A percentile compares a stretch with the other conserved stretches of the same genome.
These are phyloP conservation scores for Rhynchonycteris naso DNA, from an alignment of 2,797 vertebrate genomes.

Conservation along the genomic window DNA sequence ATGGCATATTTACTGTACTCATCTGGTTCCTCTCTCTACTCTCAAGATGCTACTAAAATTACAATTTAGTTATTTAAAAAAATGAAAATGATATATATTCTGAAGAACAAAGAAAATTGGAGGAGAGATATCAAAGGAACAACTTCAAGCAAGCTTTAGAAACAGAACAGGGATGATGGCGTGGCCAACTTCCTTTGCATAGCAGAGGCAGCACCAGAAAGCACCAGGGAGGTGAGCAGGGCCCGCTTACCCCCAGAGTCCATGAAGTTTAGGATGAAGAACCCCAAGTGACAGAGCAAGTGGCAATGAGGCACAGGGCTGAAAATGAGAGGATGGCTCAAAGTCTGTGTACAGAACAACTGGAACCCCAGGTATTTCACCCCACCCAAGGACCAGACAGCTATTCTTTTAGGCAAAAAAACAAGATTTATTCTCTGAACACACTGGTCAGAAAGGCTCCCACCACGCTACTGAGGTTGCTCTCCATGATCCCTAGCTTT, in stretches of 20 bases:
- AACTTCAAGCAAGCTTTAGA: slow-evolving; percentile 3
- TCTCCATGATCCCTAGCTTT: too few relatives aligned
- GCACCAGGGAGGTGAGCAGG: neutral
- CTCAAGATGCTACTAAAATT: slow-evolving; percentile 3
- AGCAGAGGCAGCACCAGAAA: neutral
- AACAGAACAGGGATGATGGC: neutral
- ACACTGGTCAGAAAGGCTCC: neutral
- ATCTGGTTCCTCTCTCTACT: neutral
- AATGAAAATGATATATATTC: neutral
- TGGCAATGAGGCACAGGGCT: neutral
- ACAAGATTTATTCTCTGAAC: neutral
- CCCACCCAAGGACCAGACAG: neutral
- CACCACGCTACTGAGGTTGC: too few relatives aligned
- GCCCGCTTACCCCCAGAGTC: neutral
- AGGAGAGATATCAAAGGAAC: neutral
- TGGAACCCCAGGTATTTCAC: neutral
- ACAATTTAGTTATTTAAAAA: neutral
- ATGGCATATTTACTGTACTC: neutral
- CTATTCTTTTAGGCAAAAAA: neutral
- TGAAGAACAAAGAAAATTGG: slow-evolving; percentile 33
- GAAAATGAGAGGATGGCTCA: neutral
- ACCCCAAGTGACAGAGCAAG: neutral
- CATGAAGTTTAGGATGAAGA: neutral
- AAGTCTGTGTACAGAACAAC: neutral
- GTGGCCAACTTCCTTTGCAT: neutral